Conservation (phyloP, 37 sponge, comb jelly and placozoan species). For the Beroe forskalii region DNA sequence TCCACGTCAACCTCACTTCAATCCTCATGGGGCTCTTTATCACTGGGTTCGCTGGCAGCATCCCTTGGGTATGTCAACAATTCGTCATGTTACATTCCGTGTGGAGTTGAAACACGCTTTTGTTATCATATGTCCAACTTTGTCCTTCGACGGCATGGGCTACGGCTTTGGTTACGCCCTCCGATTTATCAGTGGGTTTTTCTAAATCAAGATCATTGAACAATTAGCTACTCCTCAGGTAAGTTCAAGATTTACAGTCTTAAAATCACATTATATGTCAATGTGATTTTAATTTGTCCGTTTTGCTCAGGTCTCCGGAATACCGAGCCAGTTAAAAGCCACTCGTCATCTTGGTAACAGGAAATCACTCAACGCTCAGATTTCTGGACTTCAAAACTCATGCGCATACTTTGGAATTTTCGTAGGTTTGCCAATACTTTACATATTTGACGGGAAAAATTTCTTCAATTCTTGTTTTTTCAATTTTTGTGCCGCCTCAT, state of each 20-base stretch:
- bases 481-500: neutral
- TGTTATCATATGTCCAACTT: too few species aligned
- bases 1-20: neutral
- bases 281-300: too few species aligned
- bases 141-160: too few species aligned
- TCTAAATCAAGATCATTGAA: too few species aligned
- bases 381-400: conserved; percentile 55
- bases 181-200: too few species aligned
- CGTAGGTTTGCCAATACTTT: too few species aligned
- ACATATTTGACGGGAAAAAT: too few species aligned
- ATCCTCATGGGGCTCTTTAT: conserved; percentile 29
- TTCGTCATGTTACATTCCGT: neutral
- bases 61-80: conserved; percentile 44
- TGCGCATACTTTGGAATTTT: conserved; percentile 55
- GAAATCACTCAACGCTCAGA: conserved; percentile 41
- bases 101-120: neutral
- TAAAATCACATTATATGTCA: too few species aligned
- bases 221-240: neutral
- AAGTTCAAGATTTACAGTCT: too few species aligned
- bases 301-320: conserved; percentile 41
- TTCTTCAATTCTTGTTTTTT: neutral
- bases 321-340: conserved; percentile 25
- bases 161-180: too few species aligned
- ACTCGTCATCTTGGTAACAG: conserved; percentile 55
- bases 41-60: conserved; percentile 62